Conservation (phyloP, 1,140 invertebrate genomes). For the Bombyx mandarina region DNA sequence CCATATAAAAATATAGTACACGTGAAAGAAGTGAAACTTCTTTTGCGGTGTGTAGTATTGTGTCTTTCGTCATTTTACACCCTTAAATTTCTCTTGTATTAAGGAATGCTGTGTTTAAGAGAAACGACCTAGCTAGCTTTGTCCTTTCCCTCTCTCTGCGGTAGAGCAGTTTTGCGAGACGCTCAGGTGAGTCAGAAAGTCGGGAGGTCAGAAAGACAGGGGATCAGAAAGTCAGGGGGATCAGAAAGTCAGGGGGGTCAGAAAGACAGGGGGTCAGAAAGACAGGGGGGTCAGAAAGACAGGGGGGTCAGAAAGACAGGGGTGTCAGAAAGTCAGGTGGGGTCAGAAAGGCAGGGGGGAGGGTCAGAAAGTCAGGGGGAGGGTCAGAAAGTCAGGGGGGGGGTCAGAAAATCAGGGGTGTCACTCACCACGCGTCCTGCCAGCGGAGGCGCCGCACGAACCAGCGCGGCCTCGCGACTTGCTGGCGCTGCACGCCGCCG, state of each 20-base stretch:
- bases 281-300: too few relatives aligned
- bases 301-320: background rate
- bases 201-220: too few relatives aligned
- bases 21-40: background rate
- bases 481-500: conserved; percentile 2
- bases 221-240: too few relatives aligned
- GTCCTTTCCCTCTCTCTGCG: background rate
- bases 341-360: background rate
- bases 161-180: background rate
- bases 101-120: too few relatives aligned
- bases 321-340: too few relatives aligned
- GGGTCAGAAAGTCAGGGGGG: background rate
- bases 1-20: background rate
- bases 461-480: conserved; percentile 43
- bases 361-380: background rate
- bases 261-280: too few relatives aligned
- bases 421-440: conserved; percentile 25
- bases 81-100: background rate
- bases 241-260: too few relatives aligned
- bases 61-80: background rate
- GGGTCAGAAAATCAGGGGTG: background rate
- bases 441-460: conserved; percentile 46
- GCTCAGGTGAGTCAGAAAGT: too few relatives aligned
- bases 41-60: background rate
- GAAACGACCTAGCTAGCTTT: background rate